Conservation (phyloP, 2,113 vertebrate genomes). For the Herpailurus yagouaroundi region DNA sequence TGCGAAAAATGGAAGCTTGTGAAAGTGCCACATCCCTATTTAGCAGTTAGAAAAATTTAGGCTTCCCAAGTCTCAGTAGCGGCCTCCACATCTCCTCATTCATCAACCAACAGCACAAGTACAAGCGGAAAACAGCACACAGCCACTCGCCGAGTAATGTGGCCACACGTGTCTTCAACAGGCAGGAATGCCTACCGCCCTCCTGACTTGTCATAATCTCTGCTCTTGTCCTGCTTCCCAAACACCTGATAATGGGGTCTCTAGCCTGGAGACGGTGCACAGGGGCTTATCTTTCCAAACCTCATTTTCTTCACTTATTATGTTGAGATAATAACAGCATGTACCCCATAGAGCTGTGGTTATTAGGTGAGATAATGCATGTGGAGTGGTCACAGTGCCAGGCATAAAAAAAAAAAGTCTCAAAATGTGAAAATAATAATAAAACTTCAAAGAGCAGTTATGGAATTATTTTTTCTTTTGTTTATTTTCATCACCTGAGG, state of each 20-base stretch:
- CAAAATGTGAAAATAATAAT: neutral
- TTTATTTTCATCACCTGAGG: neutral
- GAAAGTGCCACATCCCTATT: neutral
- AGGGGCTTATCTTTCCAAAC: neutral
- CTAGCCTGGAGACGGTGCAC: neutral
- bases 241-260: neutral
- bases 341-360: neutral
- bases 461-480: neutral
- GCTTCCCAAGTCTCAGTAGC: neutral
- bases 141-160: accelerated
- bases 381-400: neutral
- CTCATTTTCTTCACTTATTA: neutral
- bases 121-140: neutral
- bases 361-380: neutral
- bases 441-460: neutral
- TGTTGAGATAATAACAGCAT: neutral
- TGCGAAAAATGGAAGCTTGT: constrained; percentile 17
- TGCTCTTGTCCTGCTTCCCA: neutral
- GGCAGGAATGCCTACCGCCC: too few relatives aligned
- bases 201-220: neutral
- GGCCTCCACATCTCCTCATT: neutral
- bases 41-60: neutral
- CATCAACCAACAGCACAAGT: neutral
- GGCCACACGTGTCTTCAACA: neutral
- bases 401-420: neutral